A percentile compares a stretch with the other conserved stretches of the same genome.
Conservation (phyloP, 2,888 invertebrate species). For the Phania funesta region DNA sequence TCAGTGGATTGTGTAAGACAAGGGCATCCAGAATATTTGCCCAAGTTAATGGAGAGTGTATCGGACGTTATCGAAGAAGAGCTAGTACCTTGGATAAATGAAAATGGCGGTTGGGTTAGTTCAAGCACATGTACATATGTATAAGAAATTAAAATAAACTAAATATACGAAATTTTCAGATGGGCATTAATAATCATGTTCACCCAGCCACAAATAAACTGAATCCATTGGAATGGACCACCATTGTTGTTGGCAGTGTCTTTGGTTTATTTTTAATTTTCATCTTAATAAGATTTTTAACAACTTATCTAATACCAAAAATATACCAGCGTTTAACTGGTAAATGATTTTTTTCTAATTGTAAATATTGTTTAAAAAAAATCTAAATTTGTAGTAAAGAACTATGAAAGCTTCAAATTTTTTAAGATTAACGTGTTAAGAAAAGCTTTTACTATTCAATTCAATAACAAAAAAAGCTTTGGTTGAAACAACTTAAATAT, state of each 20-base stretch:
- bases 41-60: constrained; percentile 88
- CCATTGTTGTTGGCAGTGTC: constrained; percentile 75
- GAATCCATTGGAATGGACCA: constrained; percentile 78
- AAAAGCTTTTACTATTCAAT: constrained; percentile 18
- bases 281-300: constrained; percentile 76
- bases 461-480: not conserved
- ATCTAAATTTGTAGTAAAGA: not conserved
- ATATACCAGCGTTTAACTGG: constrained; percentile 73
- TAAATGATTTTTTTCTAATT: constrained; percentile 21
- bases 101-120: constrained; percentile 93
- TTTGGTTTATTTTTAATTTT: constrained; percentile 77
- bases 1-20: constrained; percentile 89
- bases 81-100: constrained; percentile 88
- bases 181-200: constrained; percentile 78
- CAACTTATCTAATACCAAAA: constrained; percentile 74
- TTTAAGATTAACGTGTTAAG: not conserved
- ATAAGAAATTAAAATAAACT: not conserved
- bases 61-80: constrained; percentile 87
- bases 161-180: constrained; percentile 68
- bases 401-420: not conserved
- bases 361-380: not conserved
- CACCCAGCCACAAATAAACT: constrained; percentile 76
- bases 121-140: not conserved
- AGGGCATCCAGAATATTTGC: constrained; percentile 89
- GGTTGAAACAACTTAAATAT: not conserved